These are phyloP conservation scores for Siniperca chuatsi DNA, from an alignment of 2,113 vertebrate species.

Conservation along the genomic window DNA sequence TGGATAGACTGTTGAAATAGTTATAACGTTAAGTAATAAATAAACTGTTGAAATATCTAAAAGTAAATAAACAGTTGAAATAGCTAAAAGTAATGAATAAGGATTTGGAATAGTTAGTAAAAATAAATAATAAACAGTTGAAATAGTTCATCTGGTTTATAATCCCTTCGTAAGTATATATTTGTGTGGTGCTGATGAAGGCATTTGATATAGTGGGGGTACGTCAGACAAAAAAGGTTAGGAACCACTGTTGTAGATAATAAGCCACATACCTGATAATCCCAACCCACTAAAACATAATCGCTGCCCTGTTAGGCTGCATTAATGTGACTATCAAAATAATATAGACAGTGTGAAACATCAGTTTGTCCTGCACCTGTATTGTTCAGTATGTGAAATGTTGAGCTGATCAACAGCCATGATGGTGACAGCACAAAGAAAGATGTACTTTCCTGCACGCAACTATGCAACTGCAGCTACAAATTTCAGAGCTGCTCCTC, in stretches of 20 bases:
- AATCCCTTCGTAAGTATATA: neutral
- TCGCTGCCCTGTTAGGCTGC: neutral
- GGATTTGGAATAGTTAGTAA: neutral
- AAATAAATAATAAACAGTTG: neutral
- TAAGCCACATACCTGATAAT: neutral
- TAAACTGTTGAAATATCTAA: too few species aligned
- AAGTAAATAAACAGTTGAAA: neutral
- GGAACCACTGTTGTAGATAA: neutral
- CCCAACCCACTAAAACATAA: neutral
- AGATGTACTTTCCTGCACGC: constrained; percentile 14
- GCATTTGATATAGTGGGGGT: neutral
- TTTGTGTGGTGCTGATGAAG: neutral
- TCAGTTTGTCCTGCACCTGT: neutral
- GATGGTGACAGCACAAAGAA: constrained; percentile 33
- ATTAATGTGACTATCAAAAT: constrained; percentile 2
- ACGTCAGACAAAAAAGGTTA: neutral
- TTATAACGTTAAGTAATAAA: too few species aligned
- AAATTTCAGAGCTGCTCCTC: constrained; percentile 51
- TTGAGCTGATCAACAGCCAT: constrained; percentile 16
- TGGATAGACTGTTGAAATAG: too few species aligned
- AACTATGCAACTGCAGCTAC: constrained; percentile 35
- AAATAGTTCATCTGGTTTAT: neutral
- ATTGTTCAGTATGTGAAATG: constrained; percentile 14
- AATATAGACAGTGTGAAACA: constrained; percentile 7
- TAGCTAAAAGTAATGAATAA: neutral